Percentiles rank a stretch among this genome's conserved stretches.
phyloP scores from a whole-genome alignment of 2,888 invertebrate species.

The Fabriciana adippe region DNA sequence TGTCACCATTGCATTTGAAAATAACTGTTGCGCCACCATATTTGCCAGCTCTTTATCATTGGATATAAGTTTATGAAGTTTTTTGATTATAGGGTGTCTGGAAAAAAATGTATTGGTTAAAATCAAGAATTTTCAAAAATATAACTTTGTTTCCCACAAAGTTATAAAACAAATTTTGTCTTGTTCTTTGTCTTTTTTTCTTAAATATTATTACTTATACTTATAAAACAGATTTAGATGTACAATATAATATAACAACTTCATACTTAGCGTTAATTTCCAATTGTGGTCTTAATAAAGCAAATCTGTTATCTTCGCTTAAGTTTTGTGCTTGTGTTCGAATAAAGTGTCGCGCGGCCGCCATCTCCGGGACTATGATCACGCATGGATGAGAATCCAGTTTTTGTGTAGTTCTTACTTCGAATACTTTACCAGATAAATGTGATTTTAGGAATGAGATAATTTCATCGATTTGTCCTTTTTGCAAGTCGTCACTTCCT shows the following conservation, averaged over 20 bases:
- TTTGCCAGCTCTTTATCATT: slow-evolving; percentile 91
- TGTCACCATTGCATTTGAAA: slow-evolving; percentile 96
- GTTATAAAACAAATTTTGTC: too few relatives aligned
- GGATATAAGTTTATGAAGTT: slow-evolving; percentile 88
- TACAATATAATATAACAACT: not conserved
- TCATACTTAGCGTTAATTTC: slow-evolving; percentile 96
- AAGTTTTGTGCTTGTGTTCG: slow-evolving; percentile 92
- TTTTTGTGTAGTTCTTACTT: slow-evolving; percentile 91
- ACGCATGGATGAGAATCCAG: slow-evolving; percentile 96
- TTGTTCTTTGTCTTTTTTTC: too few relatives aligned
- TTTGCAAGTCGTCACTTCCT: slow-evolving; percentile 86
- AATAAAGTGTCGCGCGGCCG: slow-evolving; percentile 96
- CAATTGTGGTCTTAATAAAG: slow-evolving; percentile 93
- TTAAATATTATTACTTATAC: not conserved
- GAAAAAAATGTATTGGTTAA: slow-evolving; percentile 42
- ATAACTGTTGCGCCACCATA: slow-evolving; percentile 93
- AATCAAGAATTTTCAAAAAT: not conserved
- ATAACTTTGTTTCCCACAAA: not conserved
- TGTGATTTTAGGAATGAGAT: slow-evolving; percentile 89
- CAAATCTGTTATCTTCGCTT: slow-evolving; percentile 92
- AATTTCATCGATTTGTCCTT: slow-evolving; percentile 89
- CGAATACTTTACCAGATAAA: slow-evolving; percentile 90
- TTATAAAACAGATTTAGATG: not conserved
- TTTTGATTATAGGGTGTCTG: slow-evolving; percentile 95
- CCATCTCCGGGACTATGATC: slow-evolving; percentile 98